Base-by-base conservation (phyloP, 2,888 invertebrate genomes). In the Clitarchus hookeri region DNA sequence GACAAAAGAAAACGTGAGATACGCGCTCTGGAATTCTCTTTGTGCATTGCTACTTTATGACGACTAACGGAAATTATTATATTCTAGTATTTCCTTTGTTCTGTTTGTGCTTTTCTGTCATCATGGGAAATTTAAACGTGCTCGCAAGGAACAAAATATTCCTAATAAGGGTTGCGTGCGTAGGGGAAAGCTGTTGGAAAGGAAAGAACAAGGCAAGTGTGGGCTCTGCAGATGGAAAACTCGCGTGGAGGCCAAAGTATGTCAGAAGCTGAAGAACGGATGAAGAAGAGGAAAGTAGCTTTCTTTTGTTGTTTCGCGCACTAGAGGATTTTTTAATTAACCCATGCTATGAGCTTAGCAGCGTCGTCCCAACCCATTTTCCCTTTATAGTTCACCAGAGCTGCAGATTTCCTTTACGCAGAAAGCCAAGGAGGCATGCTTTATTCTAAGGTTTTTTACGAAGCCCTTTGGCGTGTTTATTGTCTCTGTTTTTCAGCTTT, bases 221-320 rank as follows among this genome's bases (percentile, higher is more conserved):
- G 16, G 65, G n/a, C n/a, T 8, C 23, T 1, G 65, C 13, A n/a
- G 65, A 65, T n/a, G 19, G 23, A n/a, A 53, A 53, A 19, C 65
- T 65, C n/a, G 65, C 6, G 65, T 65, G 65, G 19, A 23, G 8
- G n/a, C 65, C 19, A n/a, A 23, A 65, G n/a, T 9, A 23, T 23
- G 65, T 23, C 0, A 19, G 19, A 19, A 23, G 65, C 65, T n/a
- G 65, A 8, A 65, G 23, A 19, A 8, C 23, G n/a, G 65, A n/a
- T 65, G 16, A 65, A 65, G 23, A 65, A 65, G 19, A 65, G 65
- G 8, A 16, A 48, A 16, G 48, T 48, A 9, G n/a, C 65, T 12
- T 65, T 65, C 65, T 65, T 65, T 65, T 65, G 65, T 65, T 65
- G n/a, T n/a, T 65, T n/a, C 65, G 65, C 65, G 19, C 65, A 65